Conservation (phyloP, 2,888 invertebrate genomes). For the Acleris cristana region DNA sequence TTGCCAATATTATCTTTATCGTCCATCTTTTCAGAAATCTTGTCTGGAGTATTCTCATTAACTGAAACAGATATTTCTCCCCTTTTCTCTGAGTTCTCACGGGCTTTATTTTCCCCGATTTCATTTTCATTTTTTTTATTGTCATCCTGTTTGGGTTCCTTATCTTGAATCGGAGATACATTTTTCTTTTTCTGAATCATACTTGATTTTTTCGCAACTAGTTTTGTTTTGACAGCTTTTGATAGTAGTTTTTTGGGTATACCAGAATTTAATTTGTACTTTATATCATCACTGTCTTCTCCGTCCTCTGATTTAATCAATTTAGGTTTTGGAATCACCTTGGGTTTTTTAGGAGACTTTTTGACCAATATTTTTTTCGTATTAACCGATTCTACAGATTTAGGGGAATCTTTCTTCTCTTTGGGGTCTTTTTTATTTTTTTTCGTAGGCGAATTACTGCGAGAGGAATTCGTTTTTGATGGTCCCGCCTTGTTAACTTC, state of each 20-base stretch:
- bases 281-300: constrained; percentile 53
- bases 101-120: constrained; percentile 39
- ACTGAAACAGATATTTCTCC: constrained; percentile 6
- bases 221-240: constrained; percentile 65
- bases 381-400: constrained; percentile 48
- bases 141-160: constrained; percentile 43
- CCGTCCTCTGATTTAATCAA: constrained; percentile 5
- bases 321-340: constrained; percentile 26
- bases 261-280: constrained; percentile 75
- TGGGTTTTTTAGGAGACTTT: constrained; percentile 33
- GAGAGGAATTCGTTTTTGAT: constrained; percentile 54
- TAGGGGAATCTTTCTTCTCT: constrained; percentile 66
- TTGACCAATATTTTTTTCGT: constrained; percentile 25
- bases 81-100: constrained; percentile 25
- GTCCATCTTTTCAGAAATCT: constrained; percentile 30
- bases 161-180: constrained; percentile 38
- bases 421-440: constrained; percentile 67
- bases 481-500: constrained; percentile 58
- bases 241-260: constrained; percentile 56
- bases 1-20: constrained; percentile 8
- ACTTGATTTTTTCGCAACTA: constrained; percentile 59
- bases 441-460: constrained; percentile 64
- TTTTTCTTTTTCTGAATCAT: constrained; percentile 60
- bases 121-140: constrained; percentile 38
- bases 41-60: constrained; percentile 15